Conservation (phyloP, 2,113 vertebrate species). For the Carassius auratus region DNA sequence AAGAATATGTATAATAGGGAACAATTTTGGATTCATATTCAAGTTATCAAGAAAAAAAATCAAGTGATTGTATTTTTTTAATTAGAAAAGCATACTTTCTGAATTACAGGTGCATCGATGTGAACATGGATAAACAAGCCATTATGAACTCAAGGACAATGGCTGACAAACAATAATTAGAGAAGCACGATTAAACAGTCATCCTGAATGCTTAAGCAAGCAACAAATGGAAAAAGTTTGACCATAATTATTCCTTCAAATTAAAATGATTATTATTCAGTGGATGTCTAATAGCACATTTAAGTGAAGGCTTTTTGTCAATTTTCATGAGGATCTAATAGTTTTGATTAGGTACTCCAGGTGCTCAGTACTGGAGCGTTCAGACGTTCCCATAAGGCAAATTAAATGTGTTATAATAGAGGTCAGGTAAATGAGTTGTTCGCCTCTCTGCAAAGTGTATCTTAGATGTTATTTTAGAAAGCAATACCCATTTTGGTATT, state of each 20-base stretch:
- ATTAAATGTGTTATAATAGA: slow-evolving; percentile 29
- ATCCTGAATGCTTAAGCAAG: background rate
- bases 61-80: no score
- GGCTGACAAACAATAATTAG: slow-evolving; percentile 39
- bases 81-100: background rate
- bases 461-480: slow-evolving; percentile 14
- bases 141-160: slow-evolving; percentile 43
- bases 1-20: background rate
- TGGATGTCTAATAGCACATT: slow-evolving; percentile 27
- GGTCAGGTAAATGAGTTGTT: slow-evolving; percentile 16
- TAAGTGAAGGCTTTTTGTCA: slow-evolving; percentile 31
- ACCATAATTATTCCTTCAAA: slow-evolving; percentile 43
- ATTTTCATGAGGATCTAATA: slow-evolving; percentile 38
- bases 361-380: slow-evolving; percentile 15
- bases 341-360: slow-evolving; percentile 40
- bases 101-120: slow-evolving; percentile 9
- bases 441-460: slow-evolving; percentile 5
- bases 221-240: slow-evolving; percentile 43
- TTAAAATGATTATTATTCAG: slow-evolving; percentile 27
- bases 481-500: background rate
- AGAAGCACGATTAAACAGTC: slow-evolving; percentile 22
- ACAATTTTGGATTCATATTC: background rate
- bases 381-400: slow-evolving; percentile 5
- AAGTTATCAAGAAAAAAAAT: background rate
- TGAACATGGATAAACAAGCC: slow-evolving; percentile 25